Base-by-base conservation (phyloP, 1,140 invertebrate species). In the Ctenoplectra terminalis region DNA sequence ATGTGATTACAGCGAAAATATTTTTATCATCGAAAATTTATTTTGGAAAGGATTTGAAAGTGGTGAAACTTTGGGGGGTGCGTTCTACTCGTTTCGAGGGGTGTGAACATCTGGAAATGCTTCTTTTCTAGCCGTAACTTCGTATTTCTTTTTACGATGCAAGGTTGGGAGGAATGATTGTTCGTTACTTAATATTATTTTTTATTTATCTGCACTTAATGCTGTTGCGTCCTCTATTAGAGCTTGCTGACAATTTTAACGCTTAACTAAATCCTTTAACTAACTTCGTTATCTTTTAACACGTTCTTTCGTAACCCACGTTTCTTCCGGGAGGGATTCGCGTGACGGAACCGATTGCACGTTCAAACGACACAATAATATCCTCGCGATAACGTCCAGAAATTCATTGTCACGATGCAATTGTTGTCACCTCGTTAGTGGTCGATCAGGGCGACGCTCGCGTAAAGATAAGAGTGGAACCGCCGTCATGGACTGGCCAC, bases 311-410 rank as follows among this genome's bases (percentile, higher is more conserved):
- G 48, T 34, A 52, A 52, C 20, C 20, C 29, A 15, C 15, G 48
- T 26, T 7, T n/a, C 48, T 70, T 26, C 31, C 23, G 48, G 26
- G 13, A 37, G 23, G 1, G 46, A 52, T 1, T 69, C 29, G 70
- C 52, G 69, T 50, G 34, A 23, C 37, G 20, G 64, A 40, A 40
- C 31, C 48, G 37, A 54, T 77, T 70, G 60, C 67, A 82, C 69
- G n/a, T 48, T n/a, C 46, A 31, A 60, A 69, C 37, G 61, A 43
- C 37, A 15, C n/a, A 48, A 66, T 66, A 66, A 48, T 26, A 29
- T 29, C 15, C 40, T 6, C n/a, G 40, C 3, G 43, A 64, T 26
- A 4, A n/a, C 8, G 11, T 40, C 34, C 4, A 20, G n/a, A 43
- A 31, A 29, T 46, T 46, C 17, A 70, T 70, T 34, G 23, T 52